A percentile compares a stretch with the other conserved stretches of the same genome.
These are phyloP conservation scores for Brachymystax lenok DNA, from an alignment of 2,797 vertebrate genomes.

Conservation along the genomic window DNA sequence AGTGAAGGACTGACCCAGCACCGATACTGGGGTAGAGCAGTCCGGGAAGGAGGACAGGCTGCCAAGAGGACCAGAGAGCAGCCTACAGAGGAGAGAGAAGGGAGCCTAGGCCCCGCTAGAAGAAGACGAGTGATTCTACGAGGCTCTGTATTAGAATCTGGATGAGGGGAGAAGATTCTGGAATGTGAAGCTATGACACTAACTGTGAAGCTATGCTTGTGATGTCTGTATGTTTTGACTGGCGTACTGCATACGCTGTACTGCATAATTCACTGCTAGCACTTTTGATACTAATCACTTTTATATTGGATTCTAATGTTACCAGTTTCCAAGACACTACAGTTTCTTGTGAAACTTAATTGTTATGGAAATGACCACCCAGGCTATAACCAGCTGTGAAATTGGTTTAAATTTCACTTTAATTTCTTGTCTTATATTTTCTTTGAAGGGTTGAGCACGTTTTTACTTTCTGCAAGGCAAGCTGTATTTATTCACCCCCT, in stretches of 20 bases:
- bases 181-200: too few species aligned
- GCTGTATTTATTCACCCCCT: conserved; percentile 3
- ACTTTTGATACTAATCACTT: neutral
- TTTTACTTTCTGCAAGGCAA: conserved; percentile 31
- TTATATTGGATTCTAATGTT: conserved; percentile 27
- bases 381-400: conserved; percentile 56
- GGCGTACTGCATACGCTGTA: neutral
- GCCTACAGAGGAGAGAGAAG: neutral
- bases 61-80: conserved; percentile 46
- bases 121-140: conserved; percentile 32
- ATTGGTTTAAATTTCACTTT: conserved; percentile 54
- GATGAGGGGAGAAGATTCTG: neutral
- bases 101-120: neutral
- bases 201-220: too few species aligned
- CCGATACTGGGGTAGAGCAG: conserved; percentile 25
- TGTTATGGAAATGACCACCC: conserved; percentile 61
- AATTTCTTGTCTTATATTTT: neutral
- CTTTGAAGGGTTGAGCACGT: neutral
- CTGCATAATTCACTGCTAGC: neutral
- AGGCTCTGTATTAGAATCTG: conserved; percentile 10
- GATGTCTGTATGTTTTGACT: neutral
- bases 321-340: conserved; percentile 12
- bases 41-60: conserved; percentile 17
- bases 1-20: conserved; percentile 22
- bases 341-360: conserved; percentile 36